These are phyloP conservation scores for Xanthia icteritia DNA, from an alignment of 2,888 invertebrate species.

Conservation along the genomic window DNA sequence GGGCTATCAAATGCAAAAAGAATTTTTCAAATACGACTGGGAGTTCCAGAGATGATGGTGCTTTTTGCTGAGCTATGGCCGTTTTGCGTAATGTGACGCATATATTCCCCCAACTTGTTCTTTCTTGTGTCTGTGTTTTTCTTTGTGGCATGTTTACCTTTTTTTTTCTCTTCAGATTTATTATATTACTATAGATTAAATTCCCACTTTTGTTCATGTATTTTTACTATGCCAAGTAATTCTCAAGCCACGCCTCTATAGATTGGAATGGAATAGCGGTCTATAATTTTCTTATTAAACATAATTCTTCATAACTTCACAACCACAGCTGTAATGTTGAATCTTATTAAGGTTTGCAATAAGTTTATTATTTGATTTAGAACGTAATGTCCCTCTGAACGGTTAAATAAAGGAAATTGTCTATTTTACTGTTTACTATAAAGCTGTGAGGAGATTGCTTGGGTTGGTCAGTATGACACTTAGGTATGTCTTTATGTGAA, in stretches of 20 bases:
- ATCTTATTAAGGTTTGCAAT: conserved; percentile 41
- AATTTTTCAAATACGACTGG: no score
- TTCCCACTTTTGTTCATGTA: background rate
- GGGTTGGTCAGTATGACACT: conserved; percentile 4
- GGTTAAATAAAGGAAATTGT: conserved; percentile 39
- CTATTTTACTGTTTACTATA: conserved; percentile 26
- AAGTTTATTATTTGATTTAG: conserved; percentile 49
- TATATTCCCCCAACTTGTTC: no score
- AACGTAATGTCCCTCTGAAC: conserved; percentile 34
- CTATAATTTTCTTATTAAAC: conserved; percentile 47
- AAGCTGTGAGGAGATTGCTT: conserved; percentile 36
- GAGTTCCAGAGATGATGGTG: no score
- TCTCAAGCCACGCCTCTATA: background rate
- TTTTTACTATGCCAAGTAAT: background rate
- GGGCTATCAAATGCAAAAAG: no score
- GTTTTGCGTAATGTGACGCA: no score
- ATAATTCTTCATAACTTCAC: conserved; percentile 27
- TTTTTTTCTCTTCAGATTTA: no score
- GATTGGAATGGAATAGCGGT: conserved; percentile 19
- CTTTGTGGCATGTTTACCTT: no score
- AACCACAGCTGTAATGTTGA: conserved; percentile 18
- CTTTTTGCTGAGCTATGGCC: no score
- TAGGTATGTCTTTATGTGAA: conserved; percentile 17
- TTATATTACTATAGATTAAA: no score
- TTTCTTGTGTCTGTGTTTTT: no score